A percentile compares a stretch with the other conserved stretches of the same genome.
Evolutionary conservation across 2,888 invertebrate genomes (phyloP).

Genomic region (Sinodicranocentrus sp.): DNA sequence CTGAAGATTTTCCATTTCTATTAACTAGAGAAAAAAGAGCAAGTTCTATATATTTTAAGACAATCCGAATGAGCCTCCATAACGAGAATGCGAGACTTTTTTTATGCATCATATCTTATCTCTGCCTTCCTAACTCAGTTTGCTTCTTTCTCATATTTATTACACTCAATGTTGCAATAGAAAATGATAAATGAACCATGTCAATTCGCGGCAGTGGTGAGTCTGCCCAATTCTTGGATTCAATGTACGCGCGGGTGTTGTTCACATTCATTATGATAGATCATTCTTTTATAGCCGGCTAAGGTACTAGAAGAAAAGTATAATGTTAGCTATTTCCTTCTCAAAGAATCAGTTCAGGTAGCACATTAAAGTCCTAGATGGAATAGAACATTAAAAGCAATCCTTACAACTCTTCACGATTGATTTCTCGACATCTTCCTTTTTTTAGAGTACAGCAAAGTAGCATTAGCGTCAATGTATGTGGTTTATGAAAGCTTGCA

Average conservation of each 20-base stretch:
- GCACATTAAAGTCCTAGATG: too few relatives aligned
- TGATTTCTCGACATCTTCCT: conserved; percentile 27
- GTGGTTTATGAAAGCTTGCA: conserved; percentile 35
- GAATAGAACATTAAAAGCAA: conserved; percentile 16
- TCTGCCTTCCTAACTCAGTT: conserved; percentile 2
- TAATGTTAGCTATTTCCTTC: too few relatives aligned
- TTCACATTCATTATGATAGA: too few relatives aligned
- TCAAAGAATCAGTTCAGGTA: too few relatives aligned
- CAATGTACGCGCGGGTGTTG: too few relatives aligned
- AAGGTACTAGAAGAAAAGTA: too few relatives aligned
- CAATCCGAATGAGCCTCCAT: conserved; percentile 27
- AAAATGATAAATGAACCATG: conserved; percentile 59
- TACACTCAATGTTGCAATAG: conserved; percentile 39
- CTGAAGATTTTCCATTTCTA: too few relatives aligned
- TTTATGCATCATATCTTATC: conserved; percentile 1
- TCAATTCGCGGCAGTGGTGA: conserved; percentile 37
- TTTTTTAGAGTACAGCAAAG: conserved; percentile 27
- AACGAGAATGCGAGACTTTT: conserved; percentile 34
- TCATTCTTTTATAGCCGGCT: too few relatives aligned
- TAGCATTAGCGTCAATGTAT: conserved; percentile 25
- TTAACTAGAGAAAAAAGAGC: too few relatives aligned
- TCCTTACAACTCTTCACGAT: conserved; percentile 22
- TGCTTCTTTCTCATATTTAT: conserved; percentile 31
- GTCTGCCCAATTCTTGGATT: conserved; percentile 4
- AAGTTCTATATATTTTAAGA: not conserved